phyloP scores from a whole-genome alignment of 2,113 vertebrate genomes.

The Chrysemys picta region DNA sequence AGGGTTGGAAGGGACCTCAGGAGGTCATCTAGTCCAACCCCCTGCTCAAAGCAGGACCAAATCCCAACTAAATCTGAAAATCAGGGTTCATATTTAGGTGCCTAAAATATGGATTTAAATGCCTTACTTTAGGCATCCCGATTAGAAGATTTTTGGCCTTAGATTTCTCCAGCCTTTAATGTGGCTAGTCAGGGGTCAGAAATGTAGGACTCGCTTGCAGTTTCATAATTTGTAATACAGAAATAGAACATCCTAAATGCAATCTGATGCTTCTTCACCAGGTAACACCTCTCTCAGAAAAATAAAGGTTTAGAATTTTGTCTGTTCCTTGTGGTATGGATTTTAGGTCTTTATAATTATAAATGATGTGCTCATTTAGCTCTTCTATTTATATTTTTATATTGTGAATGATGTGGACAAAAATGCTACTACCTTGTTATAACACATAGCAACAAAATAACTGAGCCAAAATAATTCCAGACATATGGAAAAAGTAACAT shows the following conservation, averaged over 20 bases:
- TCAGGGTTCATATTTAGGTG: neutral
- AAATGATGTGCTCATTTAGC: neutral
- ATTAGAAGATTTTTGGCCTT: neutral
- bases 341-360: neutral
- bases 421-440: neutral
- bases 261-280: neutral
- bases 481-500: neutral
- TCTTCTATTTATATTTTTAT: neutral
- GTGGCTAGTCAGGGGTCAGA: accelerated
- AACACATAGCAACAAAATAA: neutral
- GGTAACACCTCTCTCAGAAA: neutral
- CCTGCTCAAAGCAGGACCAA: no score
- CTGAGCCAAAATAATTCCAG: neutral
- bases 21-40: no score
- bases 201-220: neutral
- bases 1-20: no score
- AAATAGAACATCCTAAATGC: neutral
- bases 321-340: neutral
- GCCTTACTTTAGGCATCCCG: neutral
- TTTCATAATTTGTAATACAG: neutral
- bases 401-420: neutral
- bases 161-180: neutral
- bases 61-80: neutral
- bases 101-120: neutral
- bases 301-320: neutral